These are phyloP conservation scores for Xenopus petersii DNA, from an alignment of 2,797 vertebrate genomes.

Conservation along the genomic window DNA sequence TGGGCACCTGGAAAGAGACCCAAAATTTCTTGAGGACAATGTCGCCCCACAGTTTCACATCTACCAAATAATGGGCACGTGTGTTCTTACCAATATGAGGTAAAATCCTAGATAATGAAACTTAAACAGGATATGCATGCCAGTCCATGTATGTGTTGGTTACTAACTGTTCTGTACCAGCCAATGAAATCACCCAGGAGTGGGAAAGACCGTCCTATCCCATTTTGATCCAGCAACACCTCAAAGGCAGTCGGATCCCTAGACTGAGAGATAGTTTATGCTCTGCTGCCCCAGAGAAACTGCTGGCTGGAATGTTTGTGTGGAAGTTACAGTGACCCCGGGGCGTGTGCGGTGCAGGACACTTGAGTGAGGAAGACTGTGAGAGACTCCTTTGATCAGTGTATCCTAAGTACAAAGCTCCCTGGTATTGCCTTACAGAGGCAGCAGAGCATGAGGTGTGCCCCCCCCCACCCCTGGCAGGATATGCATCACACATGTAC, in stretches of 20 bases:
- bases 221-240: no score
- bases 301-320: neutral
- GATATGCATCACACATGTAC: no score
- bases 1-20: no score
- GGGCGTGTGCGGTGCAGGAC: neutral
- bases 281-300: neutral
- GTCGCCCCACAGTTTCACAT: no score
- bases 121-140: no score
- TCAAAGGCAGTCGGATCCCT: no score
- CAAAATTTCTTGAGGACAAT: no score
- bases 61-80: no score
- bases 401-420: neutral
- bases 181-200: neutral
- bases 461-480: no score
- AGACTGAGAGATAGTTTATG: neutral
- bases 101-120: no score
- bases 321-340: neutral
- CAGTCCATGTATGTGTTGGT: no score
- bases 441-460: neutral
- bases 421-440: neutral
- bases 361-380: neutral
- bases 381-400: slow-evolving; percentile 8
- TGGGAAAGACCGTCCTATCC: neutral
- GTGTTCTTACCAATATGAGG: no score
- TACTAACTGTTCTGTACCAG: neutral